Conservation (phyloP, 2,888 invertebrate genomes). For the Hydroisotoma schaefferi region DNA sequence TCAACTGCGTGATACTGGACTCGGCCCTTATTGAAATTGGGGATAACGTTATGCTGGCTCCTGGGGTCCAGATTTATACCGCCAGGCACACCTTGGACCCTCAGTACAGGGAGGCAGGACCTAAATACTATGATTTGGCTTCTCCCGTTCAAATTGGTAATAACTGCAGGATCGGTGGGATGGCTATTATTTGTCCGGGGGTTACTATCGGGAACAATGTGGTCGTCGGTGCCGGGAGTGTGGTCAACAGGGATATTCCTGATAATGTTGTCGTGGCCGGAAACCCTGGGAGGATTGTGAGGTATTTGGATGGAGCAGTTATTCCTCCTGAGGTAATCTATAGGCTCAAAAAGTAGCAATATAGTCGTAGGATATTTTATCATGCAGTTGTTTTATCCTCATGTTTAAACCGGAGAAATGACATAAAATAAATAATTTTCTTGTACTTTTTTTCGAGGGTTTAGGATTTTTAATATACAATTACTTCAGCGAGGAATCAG, state of each 20-base stretch:
- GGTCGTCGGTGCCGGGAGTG: constrained; percentile 37
- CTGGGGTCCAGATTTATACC: constrained; percentile 45
- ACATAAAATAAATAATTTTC: too few relatives aligned
- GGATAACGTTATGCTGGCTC: constrained; percentile 35
- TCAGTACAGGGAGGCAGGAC: background rate
- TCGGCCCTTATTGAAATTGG: constrained; percentile 29
- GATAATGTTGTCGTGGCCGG: constrained; percentile 37
- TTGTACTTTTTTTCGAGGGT: too few relatives aligned
- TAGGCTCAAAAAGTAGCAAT: too few relatives aligned
- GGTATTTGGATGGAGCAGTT: constrained; percentile 29
- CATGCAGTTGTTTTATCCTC: too few relatives aligned
- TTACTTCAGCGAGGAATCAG: too few relatives aligned
- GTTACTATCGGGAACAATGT: constrained; percentile 44
- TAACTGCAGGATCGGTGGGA: constrained; percentile 40
- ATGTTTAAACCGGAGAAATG: too few relatives aligned
- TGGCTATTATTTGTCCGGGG: constrained; percentile 41
- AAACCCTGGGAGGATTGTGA: constrained; percentile 41
- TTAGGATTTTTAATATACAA: too few relatives aligned
- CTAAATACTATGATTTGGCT: constrained; percentile 32
- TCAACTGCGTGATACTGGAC: constrained; percentile 38
- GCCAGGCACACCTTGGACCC: constrained; percentile 41
- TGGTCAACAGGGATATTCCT: constrained; percentile 40
- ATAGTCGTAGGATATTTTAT: too few relatives aligned
- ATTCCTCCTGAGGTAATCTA: constrained; percentile 2
- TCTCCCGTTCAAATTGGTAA: constrained; percentile 36